Evolutionary conservation across 2,888 invertebrate species (phyloP).

Genomic region (Drosophila ustulata): DNA sequence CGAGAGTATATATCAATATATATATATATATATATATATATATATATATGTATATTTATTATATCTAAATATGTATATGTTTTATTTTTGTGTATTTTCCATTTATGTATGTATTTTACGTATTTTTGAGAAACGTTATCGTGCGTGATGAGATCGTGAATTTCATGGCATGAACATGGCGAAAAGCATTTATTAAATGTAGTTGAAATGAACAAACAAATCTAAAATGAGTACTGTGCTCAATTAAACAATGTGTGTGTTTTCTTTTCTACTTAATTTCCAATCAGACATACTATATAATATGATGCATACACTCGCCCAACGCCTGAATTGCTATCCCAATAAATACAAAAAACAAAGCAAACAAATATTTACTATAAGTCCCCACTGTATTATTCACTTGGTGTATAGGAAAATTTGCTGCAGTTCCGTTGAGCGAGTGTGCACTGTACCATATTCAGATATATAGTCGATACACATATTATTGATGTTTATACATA

Average conservation of each 20-base stretch:
- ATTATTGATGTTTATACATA: slow-evolving; percentile 17
- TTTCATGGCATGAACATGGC: slow-evolving; percentile 15
- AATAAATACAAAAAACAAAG: too few relatives aligned
- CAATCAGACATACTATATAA: neutral
- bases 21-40: slow-evolving; percentile 2
- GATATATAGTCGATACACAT: neutral
- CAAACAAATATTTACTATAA: too few relatives aligned
- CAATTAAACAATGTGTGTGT: slow-evolving; percentile 10
- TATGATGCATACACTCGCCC: neutral
- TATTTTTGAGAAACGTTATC: slow-evolving; percentile 5
- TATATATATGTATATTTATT: slow-evolving; percentile 4
- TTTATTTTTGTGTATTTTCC: slow-evolving; percentile 6
- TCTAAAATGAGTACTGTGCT: slow-evolving; percentile 9
- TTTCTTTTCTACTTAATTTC: neutral
- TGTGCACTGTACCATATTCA: neutral
- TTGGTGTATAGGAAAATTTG: too few relatives aligned
- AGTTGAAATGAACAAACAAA: slow-evolving; percentile 16
- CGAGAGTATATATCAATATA: slow-evolving; percentile 2
- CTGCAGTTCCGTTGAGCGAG: neutral
- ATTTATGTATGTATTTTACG: slow-evolving; percentile 2
- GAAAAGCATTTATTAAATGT: slow-evolving; percentile 36
- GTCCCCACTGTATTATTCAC: too few relatives aligned
- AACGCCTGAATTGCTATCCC: neutral
- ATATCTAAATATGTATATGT: neutral
- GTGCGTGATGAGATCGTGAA: slow-evolving; percentile 8